Conservation (phyloP, 2,888 invertebrate species). For the Lysandra coridon region DNA sequence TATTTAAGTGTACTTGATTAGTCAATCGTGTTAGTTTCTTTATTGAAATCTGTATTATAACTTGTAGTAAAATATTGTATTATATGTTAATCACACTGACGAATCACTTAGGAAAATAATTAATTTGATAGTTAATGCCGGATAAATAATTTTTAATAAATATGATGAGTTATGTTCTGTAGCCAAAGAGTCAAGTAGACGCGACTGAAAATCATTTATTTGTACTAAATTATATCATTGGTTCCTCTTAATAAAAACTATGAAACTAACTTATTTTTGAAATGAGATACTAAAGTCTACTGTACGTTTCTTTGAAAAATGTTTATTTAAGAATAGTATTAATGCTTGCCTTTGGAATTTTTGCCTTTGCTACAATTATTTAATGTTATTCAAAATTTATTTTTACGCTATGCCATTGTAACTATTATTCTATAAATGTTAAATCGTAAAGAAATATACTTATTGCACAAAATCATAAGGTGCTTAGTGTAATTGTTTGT, state of each 20-base stretch:
- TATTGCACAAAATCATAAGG: slow-evolving; percentile 21
- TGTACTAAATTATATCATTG: neutral
- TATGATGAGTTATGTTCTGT: neutral
- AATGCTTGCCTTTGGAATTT: slow-evolving; percentile 7
- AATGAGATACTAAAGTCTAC: neutral
- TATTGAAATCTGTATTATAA: neutral
- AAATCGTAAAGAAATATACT: slow-evolving; percentile 20
- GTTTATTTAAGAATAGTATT: neutral
- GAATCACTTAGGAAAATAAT: neutral
- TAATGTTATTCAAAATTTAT: neutral
- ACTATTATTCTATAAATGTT: slow-evolving; percentile 25
- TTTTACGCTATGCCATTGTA: slow-evolving; percentile 13
- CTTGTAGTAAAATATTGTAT: neutral
- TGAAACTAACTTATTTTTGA: neutral
- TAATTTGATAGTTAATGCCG: neutral
- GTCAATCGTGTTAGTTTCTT: neutral
- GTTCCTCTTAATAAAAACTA: neutral
- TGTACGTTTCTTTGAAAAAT: neutral
- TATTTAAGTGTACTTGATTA: neutral
- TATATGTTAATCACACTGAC: neutral
- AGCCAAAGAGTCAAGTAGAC: neutral
- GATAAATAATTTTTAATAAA: neutral
- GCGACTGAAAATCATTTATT: neutral
- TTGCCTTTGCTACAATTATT: slow-evolving; percentile 1
- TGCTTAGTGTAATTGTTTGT: slow-evolving; percentile 10